Percentiles rank a stretch among this genome's conserved stretches.
Conservation (phyloP, 2,888 invertebrate genomes). For the Erpobdella octoculata region DNA sequence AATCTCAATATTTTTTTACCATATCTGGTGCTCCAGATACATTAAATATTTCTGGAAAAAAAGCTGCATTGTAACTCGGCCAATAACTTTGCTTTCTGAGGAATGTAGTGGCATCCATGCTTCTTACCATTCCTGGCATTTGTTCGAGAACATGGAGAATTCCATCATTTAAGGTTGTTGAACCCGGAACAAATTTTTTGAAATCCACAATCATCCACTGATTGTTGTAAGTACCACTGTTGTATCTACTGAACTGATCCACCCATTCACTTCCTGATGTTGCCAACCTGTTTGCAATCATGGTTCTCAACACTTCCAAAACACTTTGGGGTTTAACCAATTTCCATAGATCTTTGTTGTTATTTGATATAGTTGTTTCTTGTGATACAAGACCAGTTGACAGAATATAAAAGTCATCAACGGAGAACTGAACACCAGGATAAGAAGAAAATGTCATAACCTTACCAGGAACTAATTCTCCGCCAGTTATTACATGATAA, state of each 20-base stretch:
- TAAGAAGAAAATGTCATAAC: conserved; percentile 73
- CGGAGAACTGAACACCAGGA: conserved; percentile 69
- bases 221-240: conserved; percentile 75
- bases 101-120: conserved; percentile 63
- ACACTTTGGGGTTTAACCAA: conserved; percentile 56
- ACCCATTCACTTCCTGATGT: conserved; percentile 68
- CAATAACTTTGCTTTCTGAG: conserved; percentile 64
- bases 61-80: conserved; percentile 67
- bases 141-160: conserved; percentile 72
- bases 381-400: conserved; percentile 61
- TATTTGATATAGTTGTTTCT: conserved; percentile 71
- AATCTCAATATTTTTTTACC: conserved; percentile 57
- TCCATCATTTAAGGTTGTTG: conserved; percentile 48
- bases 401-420: conserved; percentile 73
- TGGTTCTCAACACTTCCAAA: conserved; percentile 60
- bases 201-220: conserved; percentile 79
- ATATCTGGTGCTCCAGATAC: conserved; percentile 59
- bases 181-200: conserved; percentile 58
- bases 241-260: conserved; percentile 61
- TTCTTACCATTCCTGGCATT: conserved; percentile 53
- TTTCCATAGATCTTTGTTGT: conserved; percentile 65
- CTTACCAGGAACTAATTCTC: conserved; percentile 59
- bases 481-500: conserved; percentile 51
- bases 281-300: conserved; percentile 75
- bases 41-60: conserved; percentile 61